Conservation (phyloP, 2,113 vertebrate species). For the Hemibagrus wyckioides region DNA sequence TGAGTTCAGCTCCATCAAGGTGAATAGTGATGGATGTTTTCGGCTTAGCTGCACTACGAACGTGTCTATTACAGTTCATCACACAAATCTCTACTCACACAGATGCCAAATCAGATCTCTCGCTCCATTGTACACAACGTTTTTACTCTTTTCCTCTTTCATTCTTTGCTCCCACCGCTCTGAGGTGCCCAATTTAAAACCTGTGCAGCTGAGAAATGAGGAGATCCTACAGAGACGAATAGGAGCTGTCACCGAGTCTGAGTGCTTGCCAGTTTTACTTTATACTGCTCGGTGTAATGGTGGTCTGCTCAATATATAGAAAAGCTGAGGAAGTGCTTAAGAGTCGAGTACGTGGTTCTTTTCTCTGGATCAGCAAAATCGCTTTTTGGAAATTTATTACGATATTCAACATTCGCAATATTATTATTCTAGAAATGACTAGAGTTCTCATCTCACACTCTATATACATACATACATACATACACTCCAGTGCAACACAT, state of each 20-base stretch:
- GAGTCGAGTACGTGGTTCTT: background rate
- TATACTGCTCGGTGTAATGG: background rate
- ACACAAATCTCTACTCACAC: constrained; percentile 11
- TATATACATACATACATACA: background rate
- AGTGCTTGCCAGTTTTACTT: constrained; percentile 27
- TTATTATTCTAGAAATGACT: background rate
- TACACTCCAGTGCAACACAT: background rate
- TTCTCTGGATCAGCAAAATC: background rate
- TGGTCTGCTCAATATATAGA: background rate
- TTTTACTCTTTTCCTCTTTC: constrained; percentile 9
- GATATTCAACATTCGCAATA: background rate
- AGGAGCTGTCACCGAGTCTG: constrained; percentile 33
- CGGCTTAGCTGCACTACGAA: constrained; percentile 5
- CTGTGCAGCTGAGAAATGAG: constrained; percentile 32
- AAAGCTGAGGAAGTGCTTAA: background rate
- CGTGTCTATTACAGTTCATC: constrained; percentile 22
- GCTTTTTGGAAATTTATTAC: background rate
- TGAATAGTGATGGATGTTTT: constrained; percentile 32
- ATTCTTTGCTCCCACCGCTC: constrained; percentile 26
- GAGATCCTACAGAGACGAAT: constrained; percentile 35
- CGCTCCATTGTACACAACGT: constrained; percentile 30
- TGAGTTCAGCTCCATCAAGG: background rate
- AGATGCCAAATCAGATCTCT: constrained; percentile 37
- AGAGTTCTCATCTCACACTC: background rate
- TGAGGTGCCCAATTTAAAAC: constrained; percentile 23